Conservation (phyloP, 1,140 invertebrate genomes). For the Drosophila neocordata region DNA sequence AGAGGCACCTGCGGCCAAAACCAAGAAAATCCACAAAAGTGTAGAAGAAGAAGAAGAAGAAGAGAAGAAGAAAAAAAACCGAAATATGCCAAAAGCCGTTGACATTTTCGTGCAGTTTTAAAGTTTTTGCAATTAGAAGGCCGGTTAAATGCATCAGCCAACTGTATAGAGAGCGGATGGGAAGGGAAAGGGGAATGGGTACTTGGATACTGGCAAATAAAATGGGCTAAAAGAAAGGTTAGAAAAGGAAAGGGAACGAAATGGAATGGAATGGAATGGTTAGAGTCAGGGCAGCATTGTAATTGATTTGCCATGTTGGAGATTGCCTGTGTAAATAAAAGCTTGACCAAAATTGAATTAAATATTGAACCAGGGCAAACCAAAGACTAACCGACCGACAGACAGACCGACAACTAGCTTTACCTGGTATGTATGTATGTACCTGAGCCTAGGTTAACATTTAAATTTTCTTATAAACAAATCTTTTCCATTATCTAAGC, state of each 20-base stretch:
- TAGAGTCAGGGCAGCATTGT: conserved; percentile 44
- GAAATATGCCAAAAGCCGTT: conserved; percentile 67
- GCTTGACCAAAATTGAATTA: conserved; percentile 56
- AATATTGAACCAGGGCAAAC: conserved; percentile 38
- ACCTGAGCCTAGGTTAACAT: conserved; percentile 23
- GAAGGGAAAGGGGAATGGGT: neutral
- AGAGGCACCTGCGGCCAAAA: conserved; percentile 60
- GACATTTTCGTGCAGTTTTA: conserved; percentile 69
- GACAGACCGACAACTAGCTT: neutral
- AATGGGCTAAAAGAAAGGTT: too few species aligned
- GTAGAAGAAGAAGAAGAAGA: neutral
- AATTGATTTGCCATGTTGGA: conserved; percentile 65
- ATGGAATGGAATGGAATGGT: too few species aligned
- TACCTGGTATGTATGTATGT: neutral
- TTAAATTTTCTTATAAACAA: conserved; percentile 67
- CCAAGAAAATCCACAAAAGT: conserved; percentile 6
- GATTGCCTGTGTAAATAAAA: conserved; percentile 46
- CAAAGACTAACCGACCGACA: conserved; percentile 7
- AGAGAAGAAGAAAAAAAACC: conserved; percentile 29
- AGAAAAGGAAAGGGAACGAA: too few species aligned
- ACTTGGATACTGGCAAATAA: too few species aligned
- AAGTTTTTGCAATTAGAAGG: conserved; percentile 64
- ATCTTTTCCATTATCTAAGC: conserved; percentile 52
- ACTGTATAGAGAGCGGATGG: conserved; percentile 6
- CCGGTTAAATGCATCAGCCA: conserved; percentile 54